These are phyloP conservation scores for Pristis pectinata DNA, from an alignment of 2,797 vertebrate genomes.

Conservation along the genomic window DNA sequence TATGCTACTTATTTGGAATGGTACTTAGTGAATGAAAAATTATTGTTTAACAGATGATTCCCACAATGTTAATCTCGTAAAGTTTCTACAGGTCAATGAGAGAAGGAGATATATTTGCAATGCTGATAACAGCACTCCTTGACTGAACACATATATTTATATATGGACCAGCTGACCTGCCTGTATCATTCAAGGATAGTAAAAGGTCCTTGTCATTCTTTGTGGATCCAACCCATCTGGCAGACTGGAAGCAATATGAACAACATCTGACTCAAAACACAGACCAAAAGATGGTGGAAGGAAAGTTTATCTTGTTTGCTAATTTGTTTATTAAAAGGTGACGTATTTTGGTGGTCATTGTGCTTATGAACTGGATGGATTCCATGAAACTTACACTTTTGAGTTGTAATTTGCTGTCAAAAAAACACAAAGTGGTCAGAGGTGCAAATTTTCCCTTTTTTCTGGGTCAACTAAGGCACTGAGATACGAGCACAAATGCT, in stretches of 20 bases:
- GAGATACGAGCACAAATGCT: background rate
- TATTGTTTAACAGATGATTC: background rate
- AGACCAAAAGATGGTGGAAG: constrained; percentile 44
- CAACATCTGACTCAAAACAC: constrained; percentile 43
- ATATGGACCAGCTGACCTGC: constrained; percentile 53
- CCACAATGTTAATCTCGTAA: background rate
- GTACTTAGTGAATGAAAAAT: background rate
- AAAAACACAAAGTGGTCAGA: background rate
- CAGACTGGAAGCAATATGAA: constrained; percentile 49
- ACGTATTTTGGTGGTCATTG: background rate
- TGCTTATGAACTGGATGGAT: background rate
- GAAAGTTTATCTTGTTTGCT: constrained; percentile 42
- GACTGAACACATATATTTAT: constrained; percentile 50
- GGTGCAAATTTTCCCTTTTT: background rate
- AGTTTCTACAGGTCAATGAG: background rate
- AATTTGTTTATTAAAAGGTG: constrained; percentile 12
- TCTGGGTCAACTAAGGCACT: background rate
- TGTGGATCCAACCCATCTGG: constrained; percentile 45
- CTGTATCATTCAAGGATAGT: constrained; percentile 42
- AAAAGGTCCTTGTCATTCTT: constrained; percentile 43
- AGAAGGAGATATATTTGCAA: background rate
- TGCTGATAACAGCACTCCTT: constrained; percentile 44
- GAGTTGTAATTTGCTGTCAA: background rate
- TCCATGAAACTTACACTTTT: background rate
- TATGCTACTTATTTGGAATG: background rate